Evolutionary conservation across 2,888 invertebrate genomes (phyloP).

Genomic region (Meghimatium bilineatum): DNA sequence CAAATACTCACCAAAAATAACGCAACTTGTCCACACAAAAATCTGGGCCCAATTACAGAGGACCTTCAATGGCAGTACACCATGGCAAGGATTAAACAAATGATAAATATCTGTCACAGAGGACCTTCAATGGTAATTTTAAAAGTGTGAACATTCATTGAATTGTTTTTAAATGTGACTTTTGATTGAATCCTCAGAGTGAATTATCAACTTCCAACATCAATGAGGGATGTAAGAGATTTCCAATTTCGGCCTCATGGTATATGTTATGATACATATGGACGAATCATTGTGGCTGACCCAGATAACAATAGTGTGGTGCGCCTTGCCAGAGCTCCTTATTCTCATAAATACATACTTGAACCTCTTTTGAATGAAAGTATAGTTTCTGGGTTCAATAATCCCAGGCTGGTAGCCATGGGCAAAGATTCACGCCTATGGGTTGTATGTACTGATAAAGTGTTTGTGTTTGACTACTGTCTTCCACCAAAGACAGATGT

Average conservation of each 20-base stretch:
- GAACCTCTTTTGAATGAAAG: conserved; percentile 11
- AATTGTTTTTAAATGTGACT: not conserved
- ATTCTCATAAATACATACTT: conserved; percentile 5
- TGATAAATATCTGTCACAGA: not conserved
- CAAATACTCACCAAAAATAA: too few relatives aligned
- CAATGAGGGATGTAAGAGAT: not conserved
- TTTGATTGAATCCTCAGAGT: not conserved
- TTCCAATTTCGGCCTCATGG: conserved; percentile 61
- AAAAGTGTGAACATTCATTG: not conserved
- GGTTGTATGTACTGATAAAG: conserved; percentile 5
- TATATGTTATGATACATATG: conserved; percentile 63
- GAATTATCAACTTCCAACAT: conserved; percentile 14
- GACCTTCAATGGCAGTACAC: not conserved
- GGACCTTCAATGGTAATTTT: not conserved
- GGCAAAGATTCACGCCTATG: conserved; percentile 14
- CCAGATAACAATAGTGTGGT: conserved; percentile 57
- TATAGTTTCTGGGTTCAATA: not conserved
- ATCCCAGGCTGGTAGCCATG: conserved; percentile 26
- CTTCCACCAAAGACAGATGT: too few relatives aligned
- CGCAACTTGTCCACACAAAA: too few relatives aligned
- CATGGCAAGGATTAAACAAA: not conserved
- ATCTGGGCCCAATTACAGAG: too few relatives aligned
- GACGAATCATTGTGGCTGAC: conserved; percentile 65
- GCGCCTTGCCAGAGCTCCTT: conserved; percentile 29
- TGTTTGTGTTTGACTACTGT: conserved; percentile 32